Evolutionary conservation across 2,797 vertebrate genomes (phyloP).

Genomic region (Octomys mimax): DNA sequence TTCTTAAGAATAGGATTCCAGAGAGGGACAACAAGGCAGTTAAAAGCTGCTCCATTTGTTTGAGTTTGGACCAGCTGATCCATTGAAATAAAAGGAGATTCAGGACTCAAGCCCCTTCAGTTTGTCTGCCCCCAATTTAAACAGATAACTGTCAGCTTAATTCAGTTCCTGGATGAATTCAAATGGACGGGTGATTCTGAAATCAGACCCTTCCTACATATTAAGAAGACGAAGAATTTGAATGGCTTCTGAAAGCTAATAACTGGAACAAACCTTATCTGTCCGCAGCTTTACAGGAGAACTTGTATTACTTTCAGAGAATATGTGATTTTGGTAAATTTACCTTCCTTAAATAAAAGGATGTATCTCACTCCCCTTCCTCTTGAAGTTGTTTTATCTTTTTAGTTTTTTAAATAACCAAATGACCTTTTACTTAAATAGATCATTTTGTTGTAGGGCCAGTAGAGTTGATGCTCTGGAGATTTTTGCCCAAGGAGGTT

Average conservation of each 20-base stretch:
- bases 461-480: constrained; percentile 46
- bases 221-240: constrained; percentile 8
- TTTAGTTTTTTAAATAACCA: constrained; percentile 37
- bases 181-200: constrained; percentile 30
- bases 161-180: constrained; percentile 45
- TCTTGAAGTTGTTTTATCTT: constrained; percentile 11
- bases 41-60: neutral
- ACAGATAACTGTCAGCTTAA: constrained; percentile 53
- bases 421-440: constrained; percentile 76
- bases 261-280: neutral
- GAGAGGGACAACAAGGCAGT: neutral
- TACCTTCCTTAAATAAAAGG: neutral
- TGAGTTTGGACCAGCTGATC: neutral
- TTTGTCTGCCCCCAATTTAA: neutral
- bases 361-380: neutral
- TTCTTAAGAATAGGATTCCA: neutral
- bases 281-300: neutral
- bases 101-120: neutral
- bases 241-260: constrained; percentile 1
- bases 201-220: neutral
- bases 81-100: neutral
- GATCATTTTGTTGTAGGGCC: constrained; percentile 66
- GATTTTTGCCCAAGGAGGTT: constrained; percentile 78
- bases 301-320: neutral
- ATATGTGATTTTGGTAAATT: neutral